Evolutionary conservation across 2,888 invertebrate species (phyloP).

Genomic region (Ochropleura plecta): DNA sequence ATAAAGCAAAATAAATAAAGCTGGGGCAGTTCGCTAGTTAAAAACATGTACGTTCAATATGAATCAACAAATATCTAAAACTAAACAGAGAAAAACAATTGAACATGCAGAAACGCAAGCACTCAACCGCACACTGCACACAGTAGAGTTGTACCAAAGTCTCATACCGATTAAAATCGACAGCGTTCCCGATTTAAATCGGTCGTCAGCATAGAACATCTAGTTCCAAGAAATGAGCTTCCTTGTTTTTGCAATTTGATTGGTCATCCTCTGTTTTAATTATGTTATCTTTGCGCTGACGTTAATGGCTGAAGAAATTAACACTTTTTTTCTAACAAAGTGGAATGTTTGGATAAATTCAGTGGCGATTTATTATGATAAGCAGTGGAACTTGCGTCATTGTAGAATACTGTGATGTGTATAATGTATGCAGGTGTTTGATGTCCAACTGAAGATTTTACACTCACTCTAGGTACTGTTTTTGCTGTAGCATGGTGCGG

Average conservation of each 20-base stretch:
- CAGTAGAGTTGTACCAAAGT: background rate
- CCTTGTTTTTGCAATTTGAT: conserved; percentile 43
- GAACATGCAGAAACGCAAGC: background rate
- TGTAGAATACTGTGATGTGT: conserved; percentile 1
- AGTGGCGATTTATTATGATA: conserved; percentile 21
- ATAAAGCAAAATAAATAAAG: too few relatives aligned
- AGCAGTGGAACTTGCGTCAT: conserved; percentile 41
- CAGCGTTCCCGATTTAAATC: background rate
- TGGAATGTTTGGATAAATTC: conserved; percentile 34
- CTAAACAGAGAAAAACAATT: background rate
- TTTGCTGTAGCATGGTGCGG: too few relatives aligned
- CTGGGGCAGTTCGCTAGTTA: too few relatives aligned
- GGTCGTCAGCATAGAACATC: background rate
- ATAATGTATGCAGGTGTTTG: background rate
- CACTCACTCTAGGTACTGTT: too few relatives aligned
- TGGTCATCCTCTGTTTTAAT: conserved; percentile 45
- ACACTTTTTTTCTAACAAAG: conserved; percentile 18
- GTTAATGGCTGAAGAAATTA: conserved; percentile 29
- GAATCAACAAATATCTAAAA: background rate
- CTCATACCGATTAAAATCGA: background rate
- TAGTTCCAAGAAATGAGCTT: conserved; percentile 31
- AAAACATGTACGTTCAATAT: too few relatives aligned
- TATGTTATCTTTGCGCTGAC: conserved; percentile 46
- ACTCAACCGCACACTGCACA: background rate
- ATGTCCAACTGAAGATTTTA: background rate